Evolutionary conservation across 1,140 invertebrate species (phyloP), one percentile per base, ranked within the genome.

Genomic region (Anadara kagoshimensis): DNA sequence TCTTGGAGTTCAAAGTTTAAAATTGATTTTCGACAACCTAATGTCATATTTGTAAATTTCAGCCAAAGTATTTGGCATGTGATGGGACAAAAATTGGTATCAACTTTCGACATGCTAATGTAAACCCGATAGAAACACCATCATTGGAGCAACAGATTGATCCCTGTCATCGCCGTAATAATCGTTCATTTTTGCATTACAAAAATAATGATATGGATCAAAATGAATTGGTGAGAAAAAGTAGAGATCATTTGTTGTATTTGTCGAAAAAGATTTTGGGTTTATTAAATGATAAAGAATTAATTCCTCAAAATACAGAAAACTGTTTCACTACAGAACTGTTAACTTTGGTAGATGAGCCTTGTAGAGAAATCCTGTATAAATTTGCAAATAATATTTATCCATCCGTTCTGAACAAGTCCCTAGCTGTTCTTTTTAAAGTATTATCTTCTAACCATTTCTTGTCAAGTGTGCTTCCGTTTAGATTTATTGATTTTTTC

Each of bases 31-130:
- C 5, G 63, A 54, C 14, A 54, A 26, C 63, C 22, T 18, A n/a
- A 53, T 66, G 63, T 54, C 54, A n/a, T 18, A 66, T 54, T 53
- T 66, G 47, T 24, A 66, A 66, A 66, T 53, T 22, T 66, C 51
- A 54, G 12, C 63, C 49, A 22, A 24, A 53, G 47, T 22, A 53
- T 66, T 41, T 0, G 41, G 63, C 8, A n/a, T 51, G 47, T 66
- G 63, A 66, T 66, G 63, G 49, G 12, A 66, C 63, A 66, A 66
- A 45, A 49, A 66, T 54, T 49, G 47, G 12, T 51, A 29, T 44
- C 43, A 45, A 62, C 18, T 53, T 36, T 36, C 12, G 47, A 66
- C 29, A 51, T n/a, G 20, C 54, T 36, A 3, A 1, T 66, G 47
- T 53, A 22, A 18, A 53, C 0, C 63, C 63, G 1, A 66, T 66